Evolutionary conservation across 2,113 vertebrate species (phyloP).

Genomic region (Pterocles burchelli): DNA sequence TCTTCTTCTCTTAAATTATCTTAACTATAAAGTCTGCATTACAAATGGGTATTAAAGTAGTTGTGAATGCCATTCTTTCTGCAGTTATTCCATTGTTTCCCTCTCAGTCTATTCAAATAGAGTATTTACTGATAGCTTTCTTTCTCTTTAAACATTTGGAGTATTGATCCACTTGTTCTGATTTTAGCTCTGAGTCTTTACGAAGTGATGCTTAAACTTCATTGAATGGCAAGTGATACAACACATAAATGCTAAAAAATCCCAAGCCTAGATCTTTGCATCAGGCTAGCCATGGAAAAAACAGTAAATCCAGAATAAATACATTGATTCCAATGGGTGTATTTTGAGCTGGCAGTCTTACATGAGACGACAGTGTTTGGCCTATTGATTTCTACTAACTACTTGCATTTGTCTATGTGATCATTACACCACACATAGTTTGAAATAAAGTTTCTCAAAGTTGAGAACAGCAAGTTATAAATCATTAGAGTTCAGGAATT

Average conservation of each 20-base stretch:
- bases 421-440: neutral
- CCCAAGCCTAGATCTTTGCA: neutral
- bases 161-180: neutral
- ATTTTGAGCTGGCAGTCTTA: neutral
- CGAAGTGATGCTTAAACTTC: neutral
- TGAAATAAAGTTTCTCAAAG: neutral
- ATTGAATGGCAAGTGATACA: neutral
- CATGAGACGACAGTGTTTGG: neutral
- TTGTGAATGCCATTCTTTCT: neutral
- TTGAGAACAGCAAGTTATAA: neutral
- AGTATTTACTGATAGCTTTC: neutral
- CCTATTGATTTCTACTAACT: neutral
- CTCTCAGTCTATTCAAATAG: neutral
- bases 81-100: neutral
- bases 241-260: neutral
- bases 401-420: neutral
- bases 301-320: neutral
- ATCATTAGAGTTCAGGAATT: neutral
- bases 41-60: neutral
- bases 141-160: neutral
- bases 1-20: neutral
- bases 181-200: neutral
- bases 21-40: neutral
- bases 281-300: neutral
- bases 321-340: neutral